These are phyloP conservation scores for Pseudomyrmex pallidus DNA, from an alignment of 1,140 invertebrate genomes.

Conservation along the genomic window DNA sequence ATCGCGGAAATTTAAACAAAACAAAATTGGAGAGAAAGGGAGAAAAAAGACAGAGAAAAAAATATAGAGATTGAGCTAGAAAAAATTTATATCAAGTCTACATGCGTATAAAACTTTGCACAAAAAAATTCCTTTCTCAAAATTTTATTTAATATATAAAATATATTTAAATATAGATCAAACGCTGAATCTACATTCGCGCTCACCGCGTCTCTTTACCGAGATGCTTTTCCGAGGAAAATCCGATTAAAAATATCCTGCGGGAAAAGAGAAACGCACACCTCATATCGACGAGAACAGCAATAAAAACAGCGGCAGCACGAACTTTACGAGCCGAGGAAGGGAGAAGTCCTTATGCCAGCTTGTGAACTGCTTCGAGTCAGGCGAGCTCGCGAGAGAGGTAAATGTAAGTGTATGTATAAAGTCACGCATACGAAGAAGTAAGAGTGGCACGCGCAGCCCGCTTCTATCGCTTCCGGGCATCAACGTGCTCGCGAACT, in stretches of 20 bases:
- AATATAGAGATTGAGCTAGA: not conserved
- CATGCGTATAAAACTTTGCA: too few relatives aligned
- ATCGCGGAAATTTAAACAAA: not conserved
- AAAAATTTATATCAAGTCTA: not conserved
- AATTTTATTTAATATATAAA: too few relatives aligned
- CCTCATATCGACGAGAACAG: conserved; percentile 1
- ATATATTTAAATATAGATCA: too few relatives aligned
- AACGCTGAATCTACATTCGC: not conserved
- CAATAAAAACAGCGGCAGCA: not conserved
- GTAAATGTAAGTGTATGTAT: conserved; percentile 48
- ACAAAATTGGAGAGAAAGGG: not conserved
- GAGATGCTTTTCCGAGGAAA: too few relatives aligned
- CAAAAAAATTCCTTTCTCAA: too few relatives aligned
- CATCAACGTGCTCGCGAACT: conserved; percentile 84
- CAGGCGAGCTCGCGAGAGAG: conserved; percentile 48
- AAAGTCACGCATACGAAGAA: conserved; percentile 68
- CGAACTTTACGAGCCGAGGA: conserved; percentile 32
- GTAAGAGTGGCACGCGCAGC: conserved; percentile 83
- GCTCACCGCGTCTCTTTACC: too few relatives aligned
- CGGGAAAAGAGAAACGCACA: not conserved
- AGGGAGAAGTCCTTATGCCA: conserved; percentile 51
- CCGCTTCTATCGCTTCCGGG: conserved; percentile 83
- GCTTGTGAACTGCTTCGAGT: conserved; percentile 40
- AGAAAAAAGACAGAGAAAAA: conserved; percentile 5
- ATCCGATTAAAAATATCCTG: not conserved